These are phyloP conservation scores for Pangasianodon gigas DNA, from an alignment of 2,113 vertebrate genomes.

Conservation along the genomic window DNA sequence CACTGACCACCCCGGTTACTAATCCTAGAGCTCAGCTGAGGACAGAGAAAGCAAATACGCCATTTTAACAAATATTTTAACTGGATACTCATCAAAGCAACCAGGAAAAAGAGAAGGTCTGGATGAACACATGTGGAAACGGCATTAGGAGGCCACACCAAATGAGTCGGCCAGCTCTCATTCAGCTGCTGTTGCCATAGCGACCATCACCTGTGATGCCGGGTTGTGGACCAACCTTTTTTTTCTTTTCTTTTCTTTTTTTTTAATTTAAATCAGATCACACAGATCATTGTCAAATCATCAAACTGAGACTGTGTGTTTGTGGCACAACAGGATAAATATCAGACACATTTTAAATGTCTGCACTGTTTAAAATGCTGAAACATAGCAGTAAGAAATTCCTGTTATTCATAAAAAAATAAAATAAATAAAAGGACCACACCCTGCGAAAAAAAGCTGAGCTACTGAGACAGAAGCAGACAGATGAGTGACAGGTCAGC, in stretches of 20 bases:
- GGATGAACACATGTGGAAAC: not conserved
- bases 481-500: conserved; percentile 19
- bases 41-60: not conserved
- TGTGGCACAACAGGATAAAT: not conserved
- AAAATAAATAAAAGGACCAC: conserved; percentile 11
- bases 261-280: not conserved
- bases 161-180: conserved; percentile 5
- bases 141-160: conserved; percentile 19
- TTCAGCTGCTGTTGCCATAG: conserved; percentile 54
- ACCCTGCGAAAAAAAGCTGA: conserved; percentile 34
- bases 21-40: not conserved
- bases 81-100: not conserved
- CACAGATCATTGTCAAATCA: not conserved
- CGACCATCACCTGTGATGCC: conserved; percentile 40
- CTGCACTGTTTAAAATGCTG: not conserved
- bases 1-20: not conserved
- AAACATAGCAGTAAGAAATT: not conserved
- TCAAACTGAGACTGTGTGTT: not conserved
- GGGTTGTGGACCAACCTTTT: not conserved
- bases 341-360: not conserved
- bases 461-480: not conserved
- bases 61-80: not conserved
- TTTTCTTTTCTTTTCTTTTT: not conserved
- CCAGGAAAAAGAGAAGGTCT: not conserved
- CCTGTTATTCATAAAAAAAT: not conserved